Conservation (phyloP, 2,113 vertebrate species). For the Cricetomys ansorgei region DNA sequence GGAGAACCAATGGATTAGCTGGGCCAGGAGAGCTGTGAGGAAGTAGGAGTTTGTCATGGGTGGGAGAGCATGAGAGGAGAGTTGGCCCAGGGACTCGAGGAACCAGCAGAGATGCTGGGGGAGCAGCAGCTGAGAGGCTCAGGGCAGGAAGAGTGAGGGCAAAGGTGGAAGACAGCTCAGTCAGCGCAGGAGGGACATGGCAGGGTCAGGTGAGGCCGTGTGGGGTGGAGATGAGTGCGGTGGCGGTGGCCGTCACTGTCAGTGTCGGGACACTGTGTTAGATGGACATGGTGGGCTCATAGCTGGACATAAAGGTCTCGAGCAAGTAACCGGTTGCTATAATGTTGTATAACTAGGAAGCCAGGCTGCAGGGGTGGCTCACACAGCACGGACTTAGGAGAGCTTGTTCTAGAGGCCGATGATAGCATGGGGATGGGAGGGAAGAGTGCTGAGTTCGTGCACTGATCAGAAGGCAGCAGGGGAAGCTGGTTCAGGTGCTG, state of each 20-base stretch:
- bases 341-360: not conserved
- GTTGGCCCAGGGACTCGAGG: no score
- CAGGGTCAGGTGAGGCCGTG: fast-evolving
- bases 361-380: not conserved
- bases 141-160: fast-evolving
- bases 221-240: no score
- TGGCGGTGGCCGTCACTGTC: no score
- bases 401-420: not conserved
- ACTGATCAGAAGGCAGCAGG: fast-evolving
- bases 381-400: not conserved
- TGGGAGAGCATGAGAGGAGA: not conserved
- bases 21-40: not conserved
- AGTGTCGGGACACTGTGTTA: not conserved
- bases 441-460: not conserved
- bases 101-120: fast-evolving
- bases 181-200: not conserved
- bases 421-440: not conserved
- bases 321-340: not conserved
- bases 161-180: no score
- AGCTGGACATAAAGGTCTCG: not conserved
- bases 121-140: fast-evolving
- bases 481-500: fast-evolving
- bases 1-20: fast-evolving
- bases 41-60: fast-evolving
- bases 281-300: not conserved